Conservation (phyloP, 2,888 invertebrate species). For the Ectemnius cavifrons region DNA sequence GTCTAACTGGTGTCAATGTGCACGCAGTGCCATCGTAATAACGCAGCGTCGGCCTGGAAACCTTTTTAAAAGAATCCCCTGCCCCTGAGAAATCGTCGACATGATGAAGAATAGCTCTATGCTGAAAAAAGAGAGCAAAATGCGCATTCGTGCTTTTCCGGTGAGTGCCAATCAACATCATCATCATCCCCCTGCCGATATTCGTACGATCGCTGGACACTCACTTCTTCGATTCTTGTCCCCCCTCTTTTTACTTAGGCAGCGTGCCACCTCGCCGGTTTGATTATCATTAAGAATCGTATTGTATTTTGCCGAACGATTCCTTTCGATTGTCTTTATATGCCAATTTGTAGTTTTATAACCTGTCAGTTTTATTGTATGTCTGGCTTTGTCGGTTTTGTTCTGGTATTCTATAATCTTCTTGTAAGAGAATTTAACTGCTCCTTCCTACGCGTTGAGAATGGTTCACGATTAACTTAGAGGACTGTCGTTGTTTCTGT, state of each 20-base stretch:
- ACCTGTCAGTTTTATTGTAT: too few relatives aligned
- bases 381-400: too few relatives aligned
- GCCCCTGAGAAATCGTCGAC: constrained; percentile 52
- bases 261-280: background rate
- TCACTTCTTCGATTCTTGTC: too few relatives aligned
- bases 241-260: background rate
- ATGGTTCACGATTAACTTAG: too few relatives aligned
- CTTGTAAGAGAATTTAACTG: too few relatives aligned
- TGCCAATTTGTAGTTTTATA: too few relatives aligned
- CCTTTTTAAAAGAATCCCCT: constrained; percentile 41
- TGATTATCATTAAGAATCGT: background rate
- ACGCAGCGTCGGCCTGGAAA: constrained; percentile 41
- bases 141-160: constrained; percentile 98
- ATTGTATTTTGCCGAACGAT: too few relatives aligned
- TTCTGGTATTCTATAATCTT: too few relatives aligned
- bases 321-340: too few relatives aligned
- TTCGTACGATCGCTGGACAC: too few relatives aligned
- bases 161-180: constrained; percentile 82
- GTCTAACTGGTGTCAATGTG: constrained; percentile 64
- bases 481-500: too few relatives aligned
- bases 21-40: constrained; percentile 53
- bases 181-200: background rate
- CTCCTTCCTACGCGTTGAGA: too few relatives aligned
- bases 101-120: constrained; percentile 87
- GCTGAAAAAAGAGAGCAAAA: constrained; percentile 96